phyloP scores from a whole-genome alignment of 2,797 vertebrate species.

The Setipinna tenuifilis region DNA sequence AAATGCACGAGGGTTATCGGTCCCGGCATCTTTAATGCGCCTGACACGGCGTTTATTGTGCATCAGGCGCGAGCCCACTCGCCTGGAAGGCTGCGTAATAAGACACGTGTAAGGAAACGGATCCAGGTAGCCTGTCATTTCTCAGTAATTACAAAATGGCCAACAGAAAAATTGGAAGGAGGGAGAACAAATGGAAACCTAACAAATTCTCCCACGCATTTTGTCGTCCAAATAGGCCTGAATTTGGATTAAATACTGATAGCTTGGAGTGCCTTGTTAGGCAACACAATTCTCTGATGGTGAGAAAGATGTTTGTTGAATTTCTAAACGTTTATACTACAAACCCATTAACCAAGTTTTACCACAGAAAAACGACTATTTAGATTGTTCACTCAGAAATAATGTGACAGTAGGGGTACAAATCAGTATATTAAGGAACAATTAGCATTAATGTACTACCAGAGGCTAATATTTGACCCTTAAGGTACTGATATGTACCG shows the following conservation, averaged over 20 bases:
- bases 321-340: not conserved
- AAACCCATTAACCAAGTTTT: not conserved
- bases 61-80: conserved; percentile 83
- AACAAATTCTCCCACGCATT: not conserved
- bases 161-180: conserved; percentile 43
- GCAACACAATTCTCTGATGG: not conserved
- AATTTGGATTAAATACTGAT: not conserved
- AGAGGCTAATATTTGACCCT: too few relatives aligned
- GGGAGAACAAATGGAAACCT: conserved; percentile 17
- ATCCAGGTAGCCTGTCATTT: conserved; percentile 74
- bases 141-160: conserved; percentile 67
- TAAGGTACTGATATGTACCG: too few relatives aligned
- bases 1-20: conserved; percentile 91
- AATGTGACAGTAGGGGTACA: too few relatives aligned
- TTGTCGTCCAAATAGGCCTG: not conserved
- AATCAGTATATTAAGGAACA: too few relatives aligned
- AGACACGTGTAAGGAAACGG: conserved; percentile 86
- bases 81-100: conserved; percentile 83
- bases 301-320: not conserved
- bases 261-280: not conserved
- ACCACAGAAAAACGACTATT: not conserved
- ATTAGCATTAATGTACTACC: too few relatives aligned
- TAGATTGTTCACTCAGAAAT: too few relatives aligned
- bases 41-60: conserved; percentile 91
- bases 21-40: conserved; percentile 89